Conservation (phyloP, 2,113 vertebrate species). For the Phycodurus eques region DNA sequence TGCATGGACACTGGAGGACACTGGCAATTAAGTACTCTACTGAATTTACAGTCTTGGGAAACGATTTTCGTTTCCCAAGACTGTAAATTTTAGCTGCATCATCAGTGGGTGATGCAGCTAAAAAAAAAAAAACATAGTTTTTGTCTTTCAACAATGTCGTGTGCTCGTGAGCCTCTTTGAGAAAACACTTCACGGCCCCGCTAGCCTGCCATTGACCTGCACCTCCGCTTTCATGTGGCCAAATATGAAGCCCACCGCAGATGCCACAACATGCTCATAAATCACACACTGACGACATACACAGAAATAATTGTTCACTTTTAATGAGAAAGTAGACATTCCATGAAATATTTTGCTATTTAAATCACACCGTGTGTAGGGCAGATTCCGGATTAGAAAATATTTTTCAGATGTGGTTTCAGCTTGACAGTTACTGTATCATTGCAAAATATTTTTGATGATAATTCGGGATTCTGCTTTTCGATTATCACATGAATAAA, state of each 20-base stretch:
- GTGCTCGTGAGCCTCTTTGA: slow-evolving; percentile 41
- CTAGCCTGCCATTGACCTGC: slow-evolving; percentile 46
- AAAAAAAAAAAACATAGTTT: slow-evolving; percentile 44
- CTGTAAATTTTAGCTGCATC: no score
- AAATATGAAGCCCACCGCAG: slow-evolving; percentile 42
- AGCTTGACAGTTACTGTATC: slow-evolving; percentile 23
- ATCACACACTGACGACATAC: slow-evolving; percentile 43
- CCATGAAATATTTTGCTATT: slow-evolving; percentile 20
- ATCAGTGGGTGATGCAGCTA: slow-evolving; percentile 16
- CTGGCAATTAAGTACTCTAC: slow-evolving; percentile 32
- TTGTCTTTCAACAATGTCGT: slow-evolving; percentile 33
- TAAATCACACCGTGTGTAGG: not conserved
- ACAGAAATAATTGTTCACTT: slow-evolving; percentile 20
- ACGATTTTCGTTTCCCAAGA: slow-evolving; percentile 38
- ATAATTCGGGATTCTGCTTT: slow-evolving; percentile 17
- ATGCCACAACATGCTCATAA: slow-evolving; percentile 61
- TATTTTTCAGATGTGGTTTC: slow-evolving; percentile 20
- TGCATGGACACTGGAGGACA: not conserved
- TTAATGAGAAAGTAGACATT: slow-evolving; percentile 20
- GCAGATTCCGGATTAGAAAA: slow-evolving; percentile 19
- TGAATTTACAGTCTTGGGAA: slow-evolving; percentile 30
- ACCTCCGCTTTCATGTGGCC: slow-evolving; percentile 60
- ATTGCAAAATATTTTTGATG: not conserved
- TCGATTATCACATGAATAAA: not conserved
- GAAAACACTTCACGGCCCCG: slow-evolving; percentile 54